Evolutionary conservation across 2,113 vertebrate species (phyloP).

Genomic region (Chaetodon auriga): DNA sequence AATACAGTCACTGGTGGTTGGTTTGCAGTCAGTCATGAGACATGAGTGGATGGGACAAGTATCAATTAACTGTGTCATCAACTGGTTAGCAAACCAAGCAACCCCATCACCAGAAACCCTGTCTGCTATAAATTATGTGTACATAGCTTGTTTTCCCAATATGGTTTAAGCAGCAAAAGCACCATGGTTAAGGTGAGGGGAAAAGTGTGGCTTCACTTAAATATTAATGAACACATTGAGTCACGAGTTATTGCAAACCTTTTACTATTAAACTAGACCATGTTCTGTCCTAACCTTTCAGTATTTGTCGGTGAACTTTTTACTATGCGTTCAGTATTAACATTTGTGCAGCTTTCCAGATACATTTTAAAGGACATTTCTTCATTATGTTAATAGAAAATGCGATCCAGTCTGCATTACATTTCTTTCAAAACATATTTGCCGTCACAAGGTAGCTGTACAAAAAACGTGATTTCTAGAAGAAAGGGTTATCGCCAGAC

Average conservation of each 20-base stretch:
- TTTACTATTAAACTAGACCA: background rate
- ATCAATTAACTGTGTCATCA: background rate
- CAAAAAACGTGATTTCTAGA: too few relatives aligned
- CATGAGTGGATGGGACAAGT: background rate
- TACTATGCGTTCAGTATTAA: background rate
- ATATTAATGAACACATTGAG: too few relatives aligned
- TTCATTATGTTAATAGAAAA: background rate
- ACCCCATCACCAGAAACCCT: background rate
- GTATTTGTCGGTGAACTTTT: background rate
- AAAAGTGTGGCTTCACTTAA: too few relatives aligned
- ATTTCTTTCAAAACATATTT: background rate
- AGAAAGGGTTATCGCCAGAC: background rate
- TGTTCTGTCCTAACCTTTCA: background rate
- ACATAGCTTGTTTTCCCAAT: too few relatives aligned
- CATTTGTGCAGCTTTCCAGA: background rate
- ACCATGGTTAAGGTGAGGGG: too few relatives aligned
- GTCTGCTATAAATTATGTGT: background rate
- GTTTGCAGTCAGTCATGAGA: background rate
- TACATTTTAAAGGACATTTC: background rate
- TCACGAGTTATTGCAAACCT: background rate
- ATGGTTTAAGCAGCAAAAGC: too few relatives aligned
- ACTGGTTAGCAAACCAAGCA: background rate
- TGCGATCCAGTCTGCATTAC: fast-evolving
- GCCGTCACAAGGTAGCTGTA: too few relatives aligned
- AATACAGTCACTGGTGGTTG: background rate